These are phyloP conservation scores for Temnothorax curvispinosus DNA, from an alignment of 1,140 invertebrate species.

Conservation along the genomic window DNA sequence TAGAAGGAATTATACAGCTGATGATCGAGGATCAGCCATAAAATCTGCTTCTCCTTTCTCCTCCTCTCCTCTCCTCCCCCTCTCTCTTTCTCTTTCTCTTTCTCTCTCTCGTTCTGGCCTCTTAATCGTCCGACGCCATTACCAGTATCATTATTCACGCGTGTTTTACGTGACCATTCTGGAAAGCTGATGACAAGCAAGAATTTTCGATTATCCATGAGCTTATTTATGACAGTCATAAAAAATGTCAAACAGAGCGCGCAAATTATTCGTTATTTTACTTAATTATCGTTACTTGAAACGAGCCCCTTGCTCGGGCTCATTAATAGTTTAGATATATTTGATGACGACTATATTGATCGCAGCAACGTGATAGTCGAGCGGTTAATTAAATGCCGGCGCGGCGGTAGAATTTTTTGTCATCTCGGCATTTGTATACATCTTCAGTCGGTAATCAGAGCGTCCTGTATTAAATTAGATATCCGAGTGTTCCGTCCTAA, in stretches of 20 bases:
- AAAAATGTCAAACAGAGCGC: constrained; percentile 25
- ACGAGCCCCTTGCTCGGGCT: not conserved
- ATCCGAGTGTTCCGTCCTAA: constrained; percentile 28
- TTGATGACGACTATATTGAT: constrained; percentile 14
- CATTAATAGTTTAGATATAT: constrained; percentile 5
- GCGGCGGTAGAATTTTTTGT: constrained; percentile 23
- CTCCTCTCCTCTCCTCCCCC: not conserved
- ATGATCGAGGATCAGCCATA: constrained; percentile 54
- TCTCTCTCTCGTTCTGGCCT: constrained; percentile 24
- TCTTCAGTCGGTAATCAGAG: constrained; percentile 10
- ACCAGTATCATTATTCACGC: constrained; percentile 61
- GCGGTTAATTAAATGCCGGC: not conserved
- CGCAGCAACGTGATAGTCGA: not conserved
- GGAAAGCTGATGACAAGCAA: constrained; percentile 51
- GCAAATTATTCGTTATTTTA: constrained; percentile 31
- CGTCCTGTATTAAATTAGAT: constrained; percentile 38
- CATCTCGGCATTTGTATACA: not conserved
- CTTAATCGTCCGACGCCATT: constrained; percentile 56
- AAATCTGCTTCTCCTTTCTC: constrained; percentile 21
- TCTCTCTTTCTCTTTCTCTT: not conserved
- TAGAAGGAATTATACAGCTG: constrained; percentile 53
- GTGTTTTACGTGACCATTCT: constrained; percentile 53
- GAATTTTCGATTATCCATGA: constrained; percentile 50
- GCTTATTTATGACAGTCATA: constrained; percentile 46
- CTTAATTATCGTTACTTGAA: constrained; percentile 15